Base-by-base conservation (phyloP, 2,797 vertebrate species). In the Gephyroberyx darwinii region DNA sequence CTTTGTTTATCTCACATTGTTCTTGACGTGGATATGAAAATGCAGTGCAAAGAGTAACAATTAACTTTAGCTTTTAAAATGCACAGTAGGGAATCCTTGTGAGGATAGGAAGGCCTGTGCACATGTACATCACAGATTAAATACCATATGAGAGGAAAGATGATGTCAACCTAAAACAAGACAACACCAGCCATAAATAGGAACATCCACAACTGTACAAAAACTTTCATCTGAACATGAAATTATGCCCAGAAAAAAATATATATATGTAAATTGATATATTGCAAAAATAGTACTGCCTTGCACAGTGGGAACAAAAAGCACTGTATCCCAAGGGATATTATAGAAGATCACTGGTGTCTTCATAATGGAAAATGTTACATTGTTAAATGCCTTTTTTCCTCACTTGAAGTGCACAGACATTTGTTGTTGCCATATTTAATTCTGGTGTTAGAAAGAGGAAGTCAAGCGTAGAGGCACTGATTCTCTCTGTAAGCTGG, bases 331-430 rank as follows among this genome's bases (percentile, higher is more conserved):
- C 78, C 80, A 41, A 35, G 80, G 83, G 84, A 65, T 71, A 77
- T 56, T 62, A 60, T 31, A 16, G 64, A 80, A 88, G 89, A 92
- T 88, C 86, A 90, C 74, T 80, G 69, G 81, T 82, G 84, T 84
- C 82, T 88, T 83, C 67, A 81, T 87, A 88, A 85, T 80, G 75
- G 80, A 88, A 88, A 90, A 92, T 89, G 88, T 90, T 88, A 92
- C 81, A 88, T 87, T 71, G 84, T 73, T 86, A 75, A 84, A 86
- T 81, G 72, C 41, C 75, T 73, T 82, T 77, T 86, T 81, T 77
- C 69, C 58, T 79, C 48, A 4, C 65, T 78, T 73, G 39, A 89
- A 86, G 78, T 80, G 77, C 80, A 83, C 60, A 53, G 76, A 89
- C 90, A 89, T 88, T 86, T 81, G 85, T 78, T 88, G 84, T 87